Conservation (phyloP, 2,797 vertebrate species). For the Eidolon dupreanum region DNA sequence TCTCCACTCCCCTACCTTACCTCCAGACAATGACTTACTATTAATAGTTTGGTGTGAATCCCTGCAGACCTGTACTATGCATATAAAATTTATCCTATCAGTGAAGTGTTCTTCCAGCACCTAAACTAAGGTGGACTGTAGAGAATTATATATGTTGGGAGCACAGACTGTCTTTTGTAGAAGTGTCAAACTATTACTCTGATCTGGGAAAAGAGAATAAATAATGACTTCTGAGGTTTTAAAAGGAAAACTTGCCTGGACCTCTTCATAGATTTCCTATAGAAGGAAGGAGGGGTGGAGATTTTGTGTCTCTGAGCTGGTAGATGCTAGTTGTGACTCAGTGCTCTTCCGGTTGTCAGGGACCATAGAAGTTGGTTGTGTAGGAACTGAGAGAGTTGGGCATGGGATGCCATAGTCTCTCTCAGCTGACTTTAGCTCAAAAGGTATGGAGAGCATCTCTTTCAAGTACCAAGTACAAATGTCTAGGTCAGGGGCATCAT, state of each 20-base stretch:
- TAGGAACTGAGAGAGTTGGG: not conserved
- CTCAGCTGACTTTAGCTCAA: not conserved
- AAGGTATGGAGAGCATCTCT: not conserved
- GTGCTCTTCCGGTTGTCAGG: not conserved
- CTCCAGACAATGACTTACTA: not conserved
- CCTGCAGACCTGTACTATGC: not conserved
- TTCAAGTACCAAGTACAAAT: not conserved
- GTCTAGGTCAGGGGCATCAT: not conserved
- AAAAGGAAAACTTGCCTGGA: not conserved
- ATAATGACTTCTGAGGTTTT: not conserved
- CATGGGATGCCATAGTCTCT: not conserved
- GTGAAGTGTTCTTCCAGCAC: not conserved
- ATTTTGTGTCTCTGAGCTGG: no score
- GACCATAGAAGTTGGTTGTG: not conserved
- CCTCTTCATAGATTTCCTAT: not conserved
- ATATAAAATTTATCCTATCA: not conserved
- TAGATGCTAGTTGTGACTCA: not conserved
- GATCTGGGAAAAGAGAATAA: not conserved
- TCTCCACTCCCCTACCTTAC: not conserved
- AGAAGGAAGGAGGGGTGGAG: not conserved
- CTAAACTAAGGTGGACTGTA: not conserved
- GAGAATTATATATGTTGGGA: not conserved
- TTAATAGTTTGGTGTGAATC: not conserved
- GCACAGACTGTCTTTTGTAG: not conserved
- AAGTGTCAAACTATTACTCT: not conserved